phyloP scores from a whole-genome alignment of 2,797 vertebrate species.

The Paratrypauchen microcephalus region DNA sequence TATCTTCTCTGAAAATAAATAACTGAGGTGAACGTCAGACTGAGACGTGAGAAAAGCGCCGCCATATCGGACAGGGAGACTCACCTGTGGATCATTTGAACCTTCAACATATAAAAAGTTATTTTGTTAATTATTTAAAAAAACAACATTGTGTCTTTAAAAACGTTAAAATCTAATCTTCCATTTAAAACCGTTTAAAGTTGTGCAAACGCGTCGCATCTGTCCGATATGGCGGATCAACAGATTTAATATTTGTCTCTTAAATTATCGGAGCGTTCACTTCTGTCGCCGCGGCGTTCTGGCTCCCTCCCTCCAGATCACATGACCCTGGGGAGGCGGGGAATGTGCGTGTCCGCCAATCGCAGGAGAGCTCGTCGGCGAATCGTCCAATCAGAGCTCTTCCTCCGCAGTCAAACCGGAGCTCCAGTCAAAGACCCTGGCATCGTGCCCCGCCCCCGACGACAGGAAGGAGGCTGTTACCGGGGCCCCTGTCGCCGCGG shows the following conservation, averaged over 20 bases:
- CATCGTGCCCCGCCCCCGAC: conserved; percentile 92
- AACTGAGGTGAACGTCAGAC: not conserved
- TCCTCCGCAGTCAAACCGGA: conserved; percentile 96
- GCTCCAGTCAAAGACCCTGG: conserved; percentile 96
- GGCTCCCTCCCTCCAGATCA: conserved; percentile 88
- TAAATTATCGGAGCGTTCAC: not conserved
- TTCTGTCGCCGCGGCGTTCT: conserved; percentile 75
- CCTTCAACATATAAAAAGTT: not conserved
- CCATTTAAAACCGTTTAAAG: not conserved
- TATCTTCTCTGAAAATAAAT: conserved; percentile 46
- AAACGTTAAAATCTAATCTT: not conserved
- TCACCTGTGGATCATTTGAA: not conserved
- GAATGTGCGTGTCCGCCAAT: conserved; percentile 63
- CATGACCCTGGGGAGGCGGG: conserved; percentile 73
- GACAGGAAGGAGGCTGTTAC: conserved; percentile 93
- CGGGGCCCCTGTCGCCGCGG: conserved; percentile 75
- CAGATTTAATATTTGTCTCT: not conserved
- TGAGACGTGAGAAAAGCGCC: not conserved
- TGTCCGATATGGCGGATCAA: conserved; percentile 1
- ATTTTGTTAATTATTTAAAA: no score
- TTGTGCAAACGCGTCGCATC: not conserved
- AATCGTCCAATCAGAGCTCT: conserved; percentile 19
- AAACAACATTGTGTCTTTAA: no score
- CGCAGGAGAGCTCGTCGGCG: not conserved
- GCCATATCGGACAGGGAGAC: not conserved